Conservation (phyloP, 2,888 invertebrate species). For the Stenodera caucasica region DNA sequence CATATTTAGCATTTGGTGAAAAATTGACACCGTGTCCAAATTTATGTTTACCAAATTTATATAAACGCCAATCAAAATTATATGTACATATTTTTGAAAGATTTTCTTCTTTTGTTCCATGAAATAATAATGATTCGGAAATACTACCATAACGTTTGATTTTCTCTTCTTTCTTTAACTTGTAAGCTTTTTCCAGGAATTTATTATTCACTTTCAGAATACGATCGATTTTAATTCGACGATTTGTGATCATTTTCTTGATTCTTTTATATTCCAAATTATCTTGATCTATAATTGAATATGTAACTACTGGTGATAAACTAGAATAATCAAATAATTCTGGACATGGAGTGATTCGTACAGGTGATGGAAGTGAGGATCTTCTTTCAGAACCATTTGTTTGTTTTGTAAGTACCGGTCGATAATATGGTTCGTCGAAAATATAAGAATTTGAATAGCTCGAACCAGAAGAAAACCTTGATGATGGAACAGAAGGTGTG, state of each 20-base stretch:
- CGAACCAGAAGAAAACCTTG: no score
- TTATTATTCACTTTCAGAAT: constrained; percentile 18
- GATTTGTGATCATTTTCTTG: background rate
- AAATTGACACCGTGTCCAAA: constrained; percentile 27
- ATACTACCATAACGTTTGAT: background rate
- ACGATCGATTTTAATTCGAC: constrained; percentile 7
- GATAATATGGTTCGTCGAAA: no score
- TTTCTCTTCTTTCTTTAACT: constrained; percentile 21
- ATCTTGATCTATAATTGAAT: background rate
- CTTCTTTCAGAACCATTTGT: no score
- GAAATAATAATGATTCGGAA: constrained; percentile 22
- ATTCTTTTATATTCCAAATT: background rate
- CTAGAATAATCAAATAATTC: background rate
- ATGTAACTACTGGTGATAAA: background rate
- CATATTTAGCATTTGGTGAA: constrained; percentile 25
- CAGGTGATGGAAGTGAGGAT: background rate
- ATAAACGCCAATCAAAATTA: constrained; percentile 28
- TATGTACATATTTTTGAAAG: constrained; percentile 19
- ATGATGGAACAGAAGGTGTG: no score
- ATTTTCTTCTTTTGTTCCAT: constrained; percentile 21
- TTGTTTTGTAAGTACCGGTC: no score
- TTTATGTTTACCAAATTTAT: constrained; percentile 15
- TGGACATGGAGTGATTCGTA: background rate
- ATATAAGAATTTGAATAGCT: no score
- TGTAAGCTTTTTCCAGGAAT: constrained; percentile 18